phyloP scores from a whole-genome alignment of 2,797 vertebrate genomes.

The Acanthurus lineatus region DNA sequence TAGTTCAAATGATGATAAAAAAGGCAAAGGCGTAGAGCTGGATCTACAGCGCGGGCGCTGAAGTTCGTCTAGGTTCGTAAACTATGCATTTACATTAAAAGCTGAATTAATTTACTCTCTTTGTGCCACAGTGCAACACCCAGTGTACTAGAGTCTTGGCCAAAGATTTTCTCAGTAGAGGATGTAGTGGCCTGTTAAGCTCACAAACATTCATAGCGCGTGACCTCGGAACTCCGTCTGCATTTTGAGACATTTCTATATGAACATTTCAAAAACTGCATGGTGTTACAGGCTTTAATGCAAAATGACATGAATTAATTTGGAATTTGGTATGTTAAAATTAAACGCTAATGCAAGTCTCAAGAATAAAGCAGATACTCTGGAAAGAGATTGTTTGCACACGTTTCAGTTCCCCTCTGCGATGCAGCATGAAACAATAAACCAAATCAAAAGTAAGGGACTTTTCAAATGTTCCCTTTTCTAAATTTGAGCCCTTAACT shows the following conservation, averaged over 20 bases:
- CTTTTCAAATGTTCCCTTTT: no score
- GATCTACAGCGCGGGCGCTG: not conserved
- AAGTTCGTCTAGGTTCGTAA: not conserved
- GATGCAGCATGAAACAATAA: not conserved
- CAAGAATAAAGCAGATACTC: conserved; percentile 7
- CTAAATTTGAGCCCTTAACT: not conserved
- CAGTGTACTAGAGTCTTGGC: not conserved
- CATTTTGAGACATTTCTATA: conserved; percentile 50
- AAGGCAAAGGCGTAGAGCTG: not conserved
- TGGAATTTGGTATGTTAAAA: not conserved
- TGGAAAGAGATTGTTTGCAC: not conserved
- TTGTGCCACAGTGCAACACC: not conserved
- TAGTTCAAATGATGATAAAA: not conserved
- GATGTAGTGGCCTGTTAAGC: conserved; percentile 9
- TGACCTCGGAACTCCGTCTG: conserved; percentile 24
- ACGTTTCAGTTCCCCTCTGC: not conserved
- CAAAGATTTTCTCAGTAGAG: not conserved
- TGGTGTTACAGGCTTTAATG: conserved; percentile 16
- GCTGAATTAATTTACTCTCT: not conserved
- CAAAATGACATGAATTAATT: not conserved
- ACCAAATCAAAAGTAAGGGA: no score
- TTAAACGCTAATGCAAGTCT: not conserved
- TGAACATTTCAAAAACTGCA: conserved; percentile 16
- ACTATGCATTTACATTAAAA: not conserved
- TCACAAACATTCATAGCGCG: conserved; percentile 23